Conservation (phyloP, 2,113 vertebrate genomes). For the Petrocephalus zakoni region DNA sequence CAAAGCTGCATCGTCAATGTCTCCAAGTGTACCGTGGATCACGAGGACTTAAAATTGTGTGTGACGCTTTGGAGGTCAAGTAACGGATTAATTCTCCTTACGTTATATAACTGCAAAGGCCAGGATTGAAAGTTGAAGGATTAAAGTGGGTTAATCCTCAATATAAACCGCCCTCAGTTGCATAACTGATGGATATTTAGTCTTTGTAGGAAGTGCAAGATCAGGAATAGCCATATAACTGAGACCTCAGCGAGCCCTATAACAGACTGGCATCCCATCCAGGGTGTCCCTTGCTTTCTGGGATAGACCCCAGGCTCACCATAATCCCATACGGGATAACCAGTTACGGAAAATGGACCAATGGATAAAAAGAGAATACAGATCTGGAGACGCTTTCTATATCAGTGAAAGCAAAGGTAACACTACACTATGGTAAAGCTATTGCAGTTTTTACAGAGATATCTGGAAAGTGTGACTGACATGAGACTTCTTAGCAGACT, state of each 20-base stretch:
- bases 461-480: neutral
- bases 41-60: neutral
- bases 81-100: slow-evolving; percentile 44
- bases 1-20: neutral
- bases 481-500: neutral
- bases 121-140: slow-evolving; percentile 44
- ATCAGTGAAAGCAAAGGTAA: neutral
- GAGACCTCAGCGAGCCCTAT: neutral
- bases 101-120: slow-evolving; percentile 49
- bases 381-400: neutral
- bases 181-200: neutral
- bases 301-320: neutral
- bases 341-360: neutral
- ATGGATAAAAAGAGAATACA: neutral
- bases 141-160: slow-evolving; percentile 19
- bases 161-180: neutral
- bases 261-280: neutral
- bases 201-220: neutral
- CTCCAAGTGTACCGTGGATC: neutral
- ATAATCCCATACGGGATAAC: neutral
- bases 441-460: neutral
- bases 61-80: slow-evolving; percentile 45
- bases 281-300: neutral
- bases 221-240: neutral
- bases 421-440: neutral